Conservation (phyloP, 2,113 vertebrate species). For the Oophaga pumilio region DNA sequence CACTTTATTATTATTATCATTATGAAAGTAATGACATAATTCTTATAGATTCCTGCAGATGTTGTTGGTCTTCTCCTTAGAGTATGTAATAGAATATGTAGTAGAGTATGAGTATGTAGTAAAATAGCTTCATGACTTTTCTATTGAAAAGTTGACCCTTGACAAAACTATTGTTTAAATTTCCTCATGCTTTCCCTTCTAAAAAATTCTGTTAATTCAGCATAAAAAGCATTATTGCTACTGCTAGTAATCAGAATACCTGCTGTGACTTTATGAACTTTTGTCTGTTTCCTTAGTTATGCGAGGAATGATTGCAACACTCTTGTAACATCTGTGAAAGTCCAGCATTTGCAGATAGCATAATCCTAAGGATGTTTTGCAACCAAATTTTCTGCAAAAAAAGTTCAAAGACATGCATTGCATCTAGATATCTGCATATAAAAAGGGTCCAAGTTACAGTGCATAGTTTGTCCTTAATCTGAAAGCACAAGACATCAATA, state of each 20-base stretch:
- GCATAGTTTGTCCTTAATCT: background rate
- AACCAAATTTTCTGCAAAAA: background rate
- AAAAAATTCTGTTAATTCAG: background rate
- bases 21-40: no score
- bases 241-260: background rate
- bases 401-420: background rate
- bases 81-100: background rate
- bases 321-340: slow-evolving; percentile 26
- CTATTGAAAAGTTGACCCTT: background rate
- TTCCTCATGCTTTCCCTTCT: background rate
- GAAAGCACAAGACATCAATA: background rate
- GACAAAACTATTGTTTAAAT: background rate
- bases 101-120: background rate
- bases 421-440: background rate
- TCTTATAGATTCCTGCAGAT: no score
- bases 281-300: background rate
- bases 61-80: no score
- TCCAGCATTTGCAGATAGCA: background rate
- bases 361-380: background rate
- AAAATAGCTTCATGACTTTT: background rate
- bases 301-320: slow-evolving; percentile 13
- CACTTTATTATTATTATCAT: no score
- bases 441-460: background rate
- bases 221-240: background rate
- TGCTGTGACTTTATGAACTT: background rate